Conservation (phyloP, 2,113 vertebrate genomes). For the Mormyrus iriodes region DNA sequence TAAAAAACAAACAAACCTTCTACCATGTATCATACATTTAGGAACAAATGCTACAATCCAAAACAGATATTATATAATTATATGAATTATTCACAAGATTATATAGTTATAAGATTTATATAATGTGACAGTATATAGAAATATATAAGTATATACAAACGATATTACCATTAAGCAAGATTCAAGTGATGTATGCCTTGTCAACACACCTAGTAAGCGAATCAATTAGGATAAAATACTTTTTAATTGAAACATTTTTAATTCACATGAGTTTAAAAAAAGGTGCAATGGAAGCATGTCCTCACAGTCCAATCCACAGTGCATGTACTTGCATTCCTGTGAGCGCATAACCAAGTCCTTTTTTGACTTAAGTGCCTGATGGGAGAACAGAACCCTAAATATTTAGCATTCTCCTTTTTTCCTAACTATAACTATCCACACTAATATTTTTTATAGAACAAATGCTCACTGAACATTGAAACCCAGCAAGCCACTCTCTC, state of each 20-base stretch:
- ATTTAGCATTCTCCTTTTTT: too few relatives aligned
- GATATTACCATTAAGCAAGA: background rate
- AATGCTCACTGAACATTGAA: too few relatives aligned
- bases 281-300: too few relatives aligned
- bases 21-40: background rate
- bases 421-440: too few relatives aligned
- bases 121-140: background rate
- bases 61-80: background rate
- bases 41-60: background rate
- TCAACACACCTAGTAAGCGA: background rate
- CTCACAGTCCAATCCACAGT: background rate
- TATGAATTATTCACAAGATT: too few relatives aligned
- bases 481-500: too few relatives aligned
- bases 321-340: background rate
- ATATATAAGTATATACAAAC: too few relatives aligned
- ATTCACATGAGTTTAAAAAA: background rate
- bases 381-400: background rate
- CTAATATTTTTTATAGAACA: too few relatives aligned
- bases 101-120: background rate
- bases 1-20: background rate
- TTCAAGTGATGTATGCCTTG: background rate
- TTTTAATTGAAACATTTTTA: too few relatives aligned
- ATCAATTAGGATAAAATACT: background rate
- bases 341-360: background rate
- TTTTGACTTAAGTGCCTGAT: too few relatives aligned